Conservation (phyloP, 2,888 invertebrate genomes). For the Athripsodes cinereus region DNA sequence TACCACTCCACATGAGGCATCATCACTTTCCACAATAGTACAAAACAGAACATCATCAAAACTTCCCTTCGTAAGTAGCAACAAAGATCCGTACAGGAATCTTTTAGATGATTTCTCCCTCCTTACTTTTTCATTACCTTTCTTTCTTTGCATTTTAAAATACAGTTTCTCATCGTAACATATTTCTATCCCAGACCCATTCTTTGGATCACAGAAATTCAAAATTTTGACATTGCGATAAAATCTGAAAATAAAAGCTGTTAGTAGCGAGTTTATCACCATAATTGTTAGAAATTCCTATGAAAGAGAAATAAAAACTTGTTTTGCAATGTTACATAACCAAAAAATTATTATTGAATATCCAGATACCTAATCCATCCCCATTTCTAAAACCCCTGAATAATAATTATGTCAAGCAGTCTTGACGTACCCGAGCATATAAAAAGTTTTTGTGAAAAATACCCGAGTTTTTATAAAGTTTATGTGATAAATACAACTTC, state of each 20-base stretch:
- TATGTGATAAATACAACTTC: too few species aligned
- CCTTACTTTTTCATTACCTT: conserved; percentile 31
- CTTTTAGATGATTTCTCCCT: conserved; percentile 37
- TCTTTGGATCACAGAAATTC: conserved; percentile 30
- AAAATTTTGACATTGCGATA: conserved; percentile 6
- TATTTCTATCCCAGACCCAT: conserved; percentile 42
- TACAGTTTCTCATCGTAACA: conserved; percentile 33
- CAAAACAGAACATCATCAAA: conserved; percentile 66
- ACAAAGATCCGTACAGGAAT: conserved; percentile 64
- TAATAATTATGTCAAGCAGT: too few species aligned
- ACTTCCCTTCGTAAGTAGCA: conserved; percentile 64
- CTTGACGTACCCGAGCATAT: too few species aligned
- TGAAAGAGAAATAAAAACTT: background rate
- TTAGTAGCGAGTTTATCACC: too few species aligned
- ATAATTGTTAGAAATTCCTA: too few species aligned
- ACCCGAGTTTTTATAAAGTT: too few species aligned
- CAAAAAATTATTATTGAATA: background rate
- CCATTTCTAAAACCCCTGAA: too few species aligned
- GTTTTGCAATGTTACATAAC: background rate
- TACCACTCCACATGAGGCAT: conserved; percentile 37
- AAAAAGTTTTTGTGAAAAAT: too few species aligned
- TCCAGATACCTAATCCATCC: too few species aligned
- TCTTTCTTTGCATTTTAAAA: conserved; percentile 21
- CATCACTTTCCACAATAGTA: conserved; percentile 56
- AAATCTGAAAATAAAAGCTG: conserved; percentile 10